Evolutionary conservation across 2,888 invertebrate species (phyloP), one percentile per base, ranked within the genome.

Genomic region (Lithosia quadra): DNA sequence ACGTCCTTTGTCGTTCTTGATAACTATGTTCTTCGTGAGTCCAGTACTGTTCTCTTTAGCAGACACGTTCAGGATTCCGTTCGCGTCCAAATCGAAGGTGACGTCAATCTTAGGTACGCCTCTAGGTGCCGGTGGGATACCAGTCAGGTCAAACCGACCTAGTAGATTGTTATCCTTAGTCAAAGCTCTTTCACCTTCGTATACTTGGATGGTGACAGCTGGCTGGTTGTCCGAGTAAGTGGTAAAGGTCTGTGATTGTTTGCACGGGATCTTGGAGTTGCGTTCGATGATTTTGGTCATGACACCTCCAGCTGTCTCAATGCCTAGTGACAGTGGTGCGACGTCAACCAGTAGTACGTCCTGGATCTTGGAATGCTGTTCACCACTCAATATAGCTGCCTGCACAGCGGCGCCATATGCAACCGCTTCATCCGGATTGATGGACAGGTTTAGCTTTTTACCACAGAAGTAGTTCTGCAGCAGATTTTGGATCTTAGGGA

Each of bases 151-250:
- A 86, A 96, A 96, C 36, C 94, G 95, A 33, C 96, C 96, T 60
- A 97, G 90, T 18, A 95, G 85, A 82, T 97, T 97, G 92, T 97
- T 97, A 90, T 97, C 97, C 85, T 96, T 97, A 18, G 97, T 97
- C 97, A 97, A 96, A n/a, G 97, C 96, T 62, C 98, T 94, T 88
- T 97, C 97, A 11, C 97, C 97, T 86, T 98, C 97, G 82, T 95
- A 96, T 21, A 97, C 97, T 88, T 97, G 96, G 63, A 97, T 96
- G 22, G 96, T 96, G 33, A 97, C 97, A 0, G 96, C 97, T 0
- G 97, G 96, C 87, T 98, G 98, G 89, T 98, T 98, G 92, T 98
- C 98, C 0, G 97, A 90, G 86, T 97, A 98, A 0, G 98, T 98
- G 21, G 97, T 97, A 91, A 98, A 98, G 0, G 96, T 96, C 86